Evolutionary conservation across 1,140 invertebrate species (phyloP), one percentile per base, ranked within the genome.

Genomic region (Drosophila melanica): DNA sequence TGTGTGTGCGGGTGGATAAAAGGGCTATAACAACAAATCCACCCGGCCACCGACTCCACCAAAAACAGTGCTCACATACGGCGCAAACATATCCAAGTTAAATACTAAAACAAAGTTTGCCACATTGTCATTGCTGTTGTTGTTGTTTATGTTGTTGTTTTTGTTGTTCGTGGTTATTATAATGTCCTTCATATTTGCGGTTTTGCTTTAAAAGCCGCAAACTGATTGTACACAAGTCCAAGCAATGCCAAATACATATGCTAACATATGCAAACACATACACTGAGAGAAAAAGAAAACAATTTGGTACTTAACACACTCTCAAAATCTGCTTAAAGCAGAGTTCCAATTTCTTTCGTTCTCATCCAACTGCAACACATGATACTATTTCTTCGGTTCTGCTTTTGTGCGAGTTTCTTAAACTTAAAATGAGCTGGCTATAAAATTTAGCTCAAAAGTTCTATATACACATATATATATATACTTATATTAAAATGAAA

Each of bases 71-170:
- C 54, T 45, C 59, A 68, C 58, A 57, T 30, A 39, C 4, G 50
- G 16, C 20, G 41, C 55, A 60, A 68, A 54, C 55, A 60, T 65
- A 68, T 68, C 45, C 54, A 27, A 59, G 41, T 55, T 67, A 72
- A 62, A 65, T 75, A 63, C 63, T 72, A 60, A 68, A 72, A 67
- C 71, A 75, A 72, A 59, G 59, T 63, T 78, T 57, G 70, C 66
- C 68, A 59, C 74, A 81, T 81, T 81, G 66, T 81, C 78, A 76
- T 67, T 57, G 53, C 48, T 30, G 35, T 51, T n/a, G 33, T 0
- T 47, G n/a, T 2, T 39, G 5, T 23, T 64, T 30, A 23, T 60
- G 44, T 4, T 48, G 16, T 12, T 35, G n/a, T 5, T 67, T 27
- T 1, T 50, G 44, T 7, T 68, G 27, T 14, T 44, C 35, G 1